Evolutionary conservation across 2,797 vertebrate species (phyloP).

Genomic region (Sebastes vulpes): DNA sequence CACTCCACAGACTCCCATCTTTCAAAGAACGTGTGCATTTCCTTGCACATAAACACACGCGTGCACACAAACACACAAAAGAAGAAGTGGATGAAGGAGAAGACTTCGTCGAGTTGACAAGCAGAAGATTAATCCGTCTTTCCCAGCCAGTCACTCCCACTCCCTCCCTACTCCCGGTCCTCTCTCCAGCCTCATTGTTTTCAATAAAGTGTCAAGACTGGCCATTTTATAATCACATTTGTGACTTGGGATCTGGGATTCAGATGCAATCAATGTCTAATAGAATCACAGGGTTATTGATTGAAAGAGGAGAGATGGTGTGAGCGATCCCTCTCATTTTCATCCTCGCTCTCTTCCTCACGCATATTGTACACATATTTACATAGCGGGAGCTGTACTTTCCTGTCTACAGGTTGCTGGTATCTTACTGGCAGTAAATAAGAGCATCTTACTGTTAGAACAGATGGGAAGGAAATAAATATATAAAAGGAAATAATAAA

Average conservation of each 20-base stretch:
- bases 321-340: conserved; percentile 67
- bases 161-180: conserved; percentile 61
- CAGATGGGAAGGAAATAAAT: not conserved
- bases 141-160: conserved; percentile 66
- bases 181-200: conserved; percentile 85
- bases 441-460: not conserved
- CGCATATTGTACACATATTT: conserved; percentile 44
- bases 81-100: conserved; percentile 60
- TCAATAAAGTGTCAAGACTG: conserved; percentile 88
- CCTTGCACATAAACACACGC: conserved; percentile 6
- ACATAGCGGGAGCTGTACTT: not conserved
- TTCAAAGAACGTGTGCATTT: not conserved
- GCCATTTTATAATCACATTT: conserved; percentile 88
- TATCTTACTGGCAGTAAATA: not conserved
- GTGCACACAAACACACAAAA: conserved; percentile 19
- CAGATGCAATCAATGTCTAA: conserved; percentile 89
- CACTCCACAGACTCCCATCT: conserved; percentile 7
- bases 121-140: conserved; percentile 78
- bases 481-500: not conserved
- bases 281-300: conserved; percentile 87
- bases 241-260: conserved; percentile 86
- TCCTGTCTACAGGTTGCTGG: conserved; percentile 18
- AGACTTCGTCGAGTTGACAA: conserved; percentile 65
- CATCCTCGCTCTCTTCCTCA: conserved; percentile 35
- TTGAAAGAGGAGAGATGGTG: conserved; percentile 86